Conservation (phyloP, 1,140 invertebrate genomes). For the Drosophila repletoides region DNA sequence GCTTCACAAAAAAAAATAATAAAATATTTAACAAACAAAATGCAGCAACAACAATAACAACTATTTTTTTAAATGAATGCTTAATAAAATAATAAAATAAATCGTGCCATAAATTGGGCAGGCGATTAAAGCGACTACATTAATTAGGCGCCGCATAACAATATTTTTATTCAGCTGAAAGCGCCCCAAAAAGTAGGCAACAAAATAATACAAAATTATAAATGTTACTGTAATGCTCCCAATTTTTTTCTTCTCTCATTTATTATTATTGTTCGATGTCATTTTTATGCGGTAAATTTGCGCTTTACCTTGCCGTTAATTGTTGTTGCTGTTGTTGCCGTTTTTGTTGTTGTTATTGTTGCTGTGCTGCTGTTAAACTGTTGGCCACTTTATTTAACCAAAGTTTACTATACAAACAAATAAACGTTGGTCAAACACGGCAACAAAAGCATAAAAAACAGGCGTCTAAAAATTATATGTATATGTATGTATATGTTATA, state of each 20-base stretch:
- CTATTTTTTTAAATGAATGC: slow-evolving; percentile 17
- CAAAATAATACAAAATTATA: slow-evolving; percentile 5
- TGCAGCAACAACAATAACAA: slow-evolving; percentile 2
- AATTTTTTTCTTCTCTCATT: too few species aligned
- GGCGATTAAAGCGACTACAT: slow-evolving; percentile 28
- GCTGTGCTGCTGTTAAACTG: slow-evolving; percentile 58
- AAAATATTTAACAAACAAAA: slow-evolving; percentile 10
- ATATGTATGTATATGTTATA: too few species aligned
- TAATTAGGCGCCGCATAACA: slow-evolving; percentile 23
- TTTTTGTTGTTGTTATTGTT: slow-evolving; percentile 24
- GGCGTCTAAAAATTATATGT: slow-evolving; percentile 32
- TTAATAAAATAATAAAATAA: slow-evolving; percentile 10
- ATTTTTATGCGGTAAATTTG: slow-evolving; percentile 56
- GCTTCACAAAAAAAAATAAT: slow-evolving; percentile 2
- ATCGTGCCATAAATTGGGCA: slow-evolving; percentile 15
- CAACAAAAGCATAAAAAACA: slow-evolving; percentile 17
- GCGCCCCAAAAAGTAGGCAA: slow-evolving; percentile 22
- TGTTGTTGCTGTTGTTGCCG: too few species aligned
- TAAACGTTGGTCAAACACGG: slow-evolving; percentile 63
- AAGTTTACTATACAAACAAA: slow-evolving; percentile 79
- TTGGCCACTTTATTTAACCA: slow-evolving; percentile 81
- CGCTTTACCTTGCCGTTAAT: slow-evolving; percentile 56
- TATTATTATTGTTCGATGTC: too few species aligned
- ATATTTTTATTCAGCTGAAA: not conserved
- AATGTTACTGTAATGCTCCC: too few species aligned